A percentile compares a stretch with the other conserved stretches of the same genome.
Evolutionary conservation across 2,113 vertebrate genomes (phyloP).

Genomic region (Aramus guarauna): DNA sequence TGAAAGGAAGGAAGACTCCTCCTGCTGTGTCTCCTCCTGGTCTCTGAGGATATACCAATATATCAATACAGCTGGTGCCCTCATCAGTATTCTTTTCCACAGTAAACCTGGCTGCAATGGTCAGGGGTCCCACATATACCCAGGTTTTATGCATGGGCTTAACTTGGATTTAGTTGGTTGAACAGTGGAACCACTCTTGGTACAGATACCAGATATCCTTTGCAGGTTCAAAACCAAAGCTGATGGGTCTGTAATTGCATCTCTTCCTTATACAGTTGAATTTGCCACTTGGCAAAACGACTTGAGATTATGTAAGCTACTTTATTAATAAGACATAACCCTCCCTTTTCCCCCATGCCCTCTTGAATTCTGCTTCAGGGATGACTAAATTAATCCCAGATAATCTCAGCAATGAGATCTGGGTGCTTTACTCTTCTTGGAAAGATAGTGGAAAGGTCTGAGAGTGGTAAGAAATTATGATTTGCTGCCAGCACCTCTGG

Average conservation of each 20-base stretch:
- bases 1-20: background rate
- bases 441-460: background rate
- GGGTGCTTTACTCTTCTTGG: background rate
- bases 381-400: background rate
- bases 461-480: background rate
- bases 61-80: background rate
- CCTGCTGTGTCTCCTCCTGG: background rate
- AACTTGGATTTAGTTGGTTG: background rate
- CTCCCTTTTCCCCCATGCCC: background rate
- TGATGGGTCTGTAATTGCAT: background rate
- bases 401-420: conserved; percentile 1
- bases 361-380: background rate
- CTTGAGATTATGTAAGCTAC: background rate
- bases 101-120: background rate
- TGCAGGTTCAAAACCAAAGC: background rate
- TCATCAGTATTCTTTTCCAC: background rate
- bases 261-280: background rate
- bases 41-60: background rate
- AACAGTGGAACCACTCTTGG: background rate
- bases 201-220: background rate
- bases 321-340: background rate
- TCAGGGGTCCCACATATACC: background rate
- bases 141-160: background rate
- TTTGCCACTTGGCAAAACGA: background rate
- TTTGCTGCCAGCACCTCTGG: background rate